Percentiles rank a stretch among this genome's conserved stretches.
Evolutionary conservation across 2,797 vertebrate species (phyloP).

Genomic region (Sebastes minor): DNA sequence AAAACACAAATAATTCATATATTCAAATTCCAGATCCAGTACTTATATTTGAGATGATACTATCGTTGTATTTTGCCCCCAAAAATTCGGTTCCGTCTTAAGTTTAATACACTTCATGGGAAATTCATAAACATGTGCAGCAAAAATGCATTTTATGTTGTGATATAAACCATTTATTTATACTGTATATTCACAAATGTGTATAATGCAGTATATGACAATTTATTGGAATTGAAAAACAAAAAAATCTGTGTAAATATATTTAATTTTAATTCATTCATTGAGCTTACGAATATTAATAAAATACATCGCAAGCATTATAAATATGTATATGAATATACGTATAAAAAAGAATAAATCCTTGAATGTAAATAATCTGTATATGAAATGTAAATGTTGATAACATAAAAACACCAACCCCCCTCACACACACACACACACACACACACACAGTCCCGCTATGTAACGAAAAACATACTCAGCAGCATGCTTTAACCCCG

Average conservation of each 20-base stretch:
- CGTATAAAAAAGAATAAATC: not conserved
- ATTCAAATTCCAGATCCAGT: not conserved
- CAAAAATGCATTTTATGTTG: not conserved
- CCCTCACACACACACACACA: not conserved
- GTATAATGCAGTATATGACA: not conserved
- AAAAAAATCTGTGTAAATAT: not conserved
- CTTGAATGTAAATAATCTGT: not conserved
- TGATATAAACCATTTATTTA: not conserved
- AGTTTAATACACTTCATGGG: not conserved
- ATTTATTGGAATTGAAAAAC: not conserved
- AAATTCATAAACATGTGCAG: not conserved
- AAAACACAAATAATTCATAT: not conserved
- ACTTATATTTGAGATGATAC: not conserved
- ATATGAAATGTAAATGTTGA: not conserved
- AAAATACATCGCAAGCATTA: not conserved
- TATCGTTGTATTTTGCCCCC: not conserved
- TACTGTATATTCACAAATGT: not conserved
- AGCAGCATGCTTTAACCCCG: not conserved
- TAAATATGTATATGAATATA: not conserved
- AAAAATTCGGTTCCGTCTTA: not conserved
- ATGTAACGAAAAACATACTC: not conserved
- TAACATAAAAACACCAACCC: not conserved
- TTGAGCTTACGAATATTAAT: not conserved
- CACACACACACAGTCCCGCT: not conserved
- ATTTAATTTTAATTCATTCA: not conserved